Evolutionary conservation across 2,888 invertebrate genomes (phyloP), one percentile per base, ranked within the genome.

Genomic region (Eretmocerus hayati): DNA sequence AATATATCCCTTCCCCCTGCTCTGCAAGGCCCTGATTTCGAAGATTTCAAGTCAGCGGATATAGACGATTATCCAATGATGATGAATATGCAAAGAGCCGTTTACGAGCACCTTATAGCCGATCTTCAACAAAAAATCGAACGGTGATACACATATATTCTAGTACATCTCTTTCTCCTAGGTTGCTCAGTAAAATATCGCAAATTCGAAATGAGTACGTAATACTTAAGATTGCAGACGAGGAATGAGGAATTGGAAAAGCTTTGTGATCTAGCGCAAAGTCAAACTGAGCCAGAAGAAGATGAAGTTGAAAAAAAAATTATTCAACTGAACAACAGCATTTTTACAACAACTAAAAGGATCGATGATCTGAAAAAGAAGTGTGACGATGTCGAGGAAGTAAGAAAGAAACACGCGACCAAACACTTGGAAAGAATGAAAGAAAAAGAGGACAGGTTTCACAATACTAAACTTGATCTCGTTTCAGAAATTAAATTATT

Each of bases 31-130:
- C 58, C 56, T 9, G 42, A 39, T 18, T 30, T 19, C 13, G 6
- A 5, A 18, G 32, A 42, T 15, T 30, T 51, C 38, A 36, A 37
- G n/a, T 35, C 42, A 5, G 31, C 54, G n/a, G 43, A 54, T 22
- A 36, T 45, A 6, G 38, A 52, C 6, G 20, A 48, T 13, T 38
- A 44, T 21, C 51, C 56, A 32, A 48, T 54, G 20, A 66, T 65
- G 35, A 45, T 64, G 20, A 66, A 67, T 48, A 58, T 59, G 48
- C 66, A 69, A 57, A 61, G 15, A 23, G 54, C 62, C 9, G 52
- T 64, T 15, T 67, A 67, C 36, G 55, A 62, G 23, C 42, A 60
- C 32, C 49, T 55, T 43, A 61, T 67, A 16, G 41, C 46, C 6
- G 63, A 64, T 37, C 55, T 56, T 33, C 37, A 58, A 45, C 58